Percentiles rank a stretch among this genome's conserved stretches.
These are phyloP conservation scores for Otocyon megalotis DNA, from an alignment of 2,113 vertebrate genomes.

Conservation along the genomic window DNA sequence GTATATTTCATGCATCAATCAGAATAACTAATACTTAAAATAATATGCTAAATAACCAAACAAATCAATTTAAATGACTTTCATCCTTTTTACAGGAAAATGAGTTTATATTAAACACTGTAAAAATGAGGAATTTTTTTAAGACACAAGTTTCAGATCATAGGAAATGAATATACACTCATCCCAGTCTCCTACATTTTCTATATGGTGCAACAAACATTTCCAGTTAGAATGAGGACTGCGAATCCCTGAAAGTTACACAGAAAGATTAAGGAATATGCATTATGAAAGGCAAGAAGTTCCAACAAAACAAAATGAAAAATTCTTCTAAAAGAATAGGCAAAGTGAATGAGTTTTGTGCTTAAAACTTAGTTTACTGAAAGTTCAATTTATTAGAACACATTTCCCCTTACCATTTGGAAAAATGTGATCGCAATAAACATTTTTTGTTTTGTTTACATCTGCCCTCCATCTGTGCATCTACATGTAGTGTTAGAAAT, in stretches of 20 bases:
- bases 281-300: background rate
- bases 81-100: background rate
- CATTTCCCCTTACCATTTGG: background rate
- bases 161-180: conserved; percentile 22
- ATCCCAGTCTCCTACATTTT: background rate
- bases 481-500: background rate
- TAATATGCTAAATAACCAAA: background rate
- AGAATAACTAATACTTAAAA: background rate
- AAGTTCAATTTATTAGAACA: background rate
- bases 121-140: background rate
- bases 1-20: background rate
- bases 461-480: background rate
- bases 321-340: background rate
- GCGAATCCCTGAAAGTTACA: background rate
- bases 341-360: background rate
- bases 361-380: conserved; percentile 23
- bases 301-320: background rate
- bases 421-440: background rate
- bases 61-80: background rate
- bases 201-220: background rate
- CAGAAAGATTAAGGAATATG: background rate
- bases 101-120: background rate
- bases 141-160: background rate
- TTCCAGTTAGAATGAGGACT: background rate
- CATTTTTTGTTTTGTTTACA: background rate